Percentiles rank a stretch among this genome's conserved stretches.
Evolutionary conservation across 2,888 invertebrate species (phyloP).

Genomic region (Corythucha ciliata): DNA sequence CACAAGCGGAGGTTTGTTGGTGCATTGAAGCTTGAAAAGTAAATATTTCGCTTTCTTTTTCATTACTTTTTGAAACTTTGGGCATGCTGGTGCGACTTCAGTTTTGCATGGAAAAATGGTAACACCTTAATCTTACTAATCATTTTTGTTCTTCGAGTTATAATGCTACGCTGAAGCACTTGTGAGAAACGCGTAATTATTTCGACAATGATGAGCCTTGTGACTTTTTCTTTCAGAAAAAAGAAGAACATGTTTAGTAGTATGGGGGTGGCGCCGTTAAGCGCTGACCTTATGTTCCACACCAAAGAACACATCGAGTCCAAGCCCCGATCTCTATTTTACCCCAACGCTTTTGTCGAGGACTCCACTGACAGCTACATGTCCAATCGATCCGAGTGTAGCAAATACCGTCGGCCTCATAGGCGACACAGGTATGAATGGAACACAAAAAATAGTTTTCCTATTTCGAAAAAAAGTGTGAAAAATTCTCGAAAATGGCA

Average conservation of each 20-base stretch:
- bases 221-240: conserved; percentile 17
- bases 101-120: too few species aligned
- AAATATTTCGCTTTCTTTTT: conserved; percentile 22
- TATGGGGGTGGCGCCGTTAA: conserved; percentile 33
- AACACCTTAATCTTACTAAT: too few species aligned
- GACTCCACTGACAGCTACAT: conserved; percentile 36
- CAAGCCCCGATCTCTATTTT: conserved; percentile 35
- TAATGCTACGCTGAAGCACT: too few species aligned
- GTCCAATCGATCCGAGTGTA: conserved; percentile 30
- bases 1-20: conserved; percentile 33
- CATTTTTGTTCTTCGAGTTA: too few species aligned
- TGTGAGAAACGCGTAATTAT: too few species aligned
- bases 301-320: conserved; percentile 30
- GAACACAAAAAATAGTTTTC: neutral
- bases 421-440: conserved; percentile 21
- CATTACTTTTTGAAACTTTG: too few species aligned
- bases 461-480: conserved; percentile 3
- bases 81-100: too few species aligned
- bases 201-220: too few species aligned
- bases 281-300: conserved; percentile 29
- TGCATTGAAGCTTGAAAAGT: conserved; percentile 21
- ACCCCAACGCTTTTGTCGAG: conserved; percentile 36
- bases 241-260: conserved; percentile 26
- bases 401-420: conserved; percentile 31
- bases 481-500: too few species aligned